Base-by-base conservation (phyloP, 1,140 invertebrate genomes). In the Phocides pigmalion region DNA sequence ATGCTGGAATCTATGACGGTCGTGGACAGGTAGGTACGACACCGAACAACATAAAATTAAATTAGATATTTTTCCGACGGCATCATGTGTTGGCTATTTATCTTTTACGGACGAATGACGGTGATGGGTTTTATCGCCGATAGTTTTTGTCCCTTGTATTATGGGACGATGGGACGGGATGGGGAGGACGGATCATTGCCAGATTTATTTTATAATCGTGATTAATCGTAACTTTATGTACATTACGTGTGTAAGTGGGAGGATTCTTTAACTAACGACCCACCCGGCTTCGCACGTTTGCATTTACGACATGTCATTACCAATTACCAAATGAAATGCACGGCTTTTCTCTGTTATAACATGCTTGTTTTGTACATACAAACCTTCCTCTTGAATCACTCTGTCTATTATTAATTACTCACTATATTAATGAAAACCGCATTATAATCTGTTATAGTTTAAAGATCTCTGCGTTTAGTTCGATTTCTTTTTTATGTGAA, bases 1-100 rank as follows among this genome's bases (percentile, higher is more conserved):
- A 76, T 74, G 76, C 75, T 65, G 78, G 76, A 74, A 80, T 79
- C 78, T 82, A 82, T 82, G 79, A 75, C 72, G 76, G 74, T 72
- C 76, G 68, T 35, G 58, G 79, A 81, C 78, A 82, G 74, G 78
- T 77, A 72, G 61, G 35, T 39, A 39, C 64, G 66, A 72, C 69
- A 64, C 35, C 39, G 49, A 58, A 46, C 56, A 64, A 73, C 74
- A 80, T 84, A 80, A 80, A 84, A 81, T 80, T 76, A 84, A 84
- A 84, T 82, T 79, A 81, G 72, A 79, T 81, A 79, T 76, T 77
- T 76, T 78, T 71, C 68, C 66, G 65, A 59, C 32, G 37, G 64
- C 74, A 49, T 69, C 64, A 73, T 51, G 41, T 22, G 64, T 42
- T 51, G 35, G 59, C 66, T 79, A 73, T 79, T 72, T 79, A 74